Evolutionary conservation across 2,113 vertebrate species (phyloP).

Genomic region (Pangasianodon hypophthalmus): DNA sequence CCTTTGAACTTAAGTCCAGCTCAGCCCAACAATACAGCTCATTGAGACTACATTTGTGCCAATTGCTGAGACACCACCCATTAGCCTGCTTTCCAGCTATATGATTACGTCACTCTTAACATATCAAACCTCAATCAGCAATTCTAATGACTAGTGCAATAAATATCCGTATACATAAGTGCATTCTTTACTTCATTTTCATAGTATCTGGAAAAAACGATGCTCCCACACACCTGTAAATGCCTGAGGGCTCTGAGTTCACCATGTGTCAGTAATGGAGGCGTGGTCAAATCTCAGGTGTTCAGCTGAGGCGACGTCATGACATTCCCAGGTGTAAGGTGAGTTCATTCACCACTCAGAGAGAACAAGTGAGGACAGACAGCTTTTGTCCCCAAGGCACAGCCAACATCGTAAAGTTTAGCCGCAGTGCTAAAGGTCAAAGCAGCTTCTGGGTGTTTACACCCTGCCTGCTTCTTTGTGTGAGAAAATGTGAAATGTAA

Average conservation of each 20-base stretch:
- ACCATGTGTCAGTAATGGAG: slow-evolving; percentile 11
- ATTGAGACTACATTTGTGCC: not conserved
- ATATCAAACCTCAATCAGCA: not conserved
- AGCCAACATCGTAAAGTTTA: not conserved
- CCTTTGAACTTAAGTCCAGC: no score
- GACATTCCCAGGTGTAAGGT: slow-evolving; percentile 49
- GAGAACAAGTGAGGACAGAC: slow-evolving; percentile 27
- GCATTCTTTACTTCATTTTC: not conserved
- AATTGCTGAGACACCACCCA: not conserved
- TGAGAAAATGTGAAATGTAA: not conserved
- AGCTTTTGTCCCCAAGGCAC: not conserved
- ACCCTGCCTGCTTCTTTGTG: not conserved
- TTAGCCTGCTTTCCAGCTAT: not conserved
- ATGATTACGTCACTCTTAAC: not conserved
- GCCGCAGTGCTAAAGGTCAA: not conserved
- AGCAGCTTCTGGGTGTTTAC: not conserved
- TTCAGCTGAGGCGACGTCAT: slow-evolving; percentile 44
- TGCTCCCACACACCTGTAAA: slow-evolving; percentile 52
- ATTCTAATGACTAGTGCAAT: not conserved
- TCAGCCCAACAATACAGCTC: not conserved
- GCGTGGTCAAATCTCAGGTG: slow-evolving; percentile 33
- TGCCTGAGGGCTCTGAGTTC: slow-evolving; percentile 34
- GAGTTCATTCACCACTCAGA: slow-evolving; percentile 43
- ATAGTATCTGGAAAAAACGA: slow-evolving; percentile 4
- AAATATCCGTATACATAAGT: not conserved